Conservation (phyloP, 92 coral and sea anemone species). For the Galaxea fascicularis region DNA sequence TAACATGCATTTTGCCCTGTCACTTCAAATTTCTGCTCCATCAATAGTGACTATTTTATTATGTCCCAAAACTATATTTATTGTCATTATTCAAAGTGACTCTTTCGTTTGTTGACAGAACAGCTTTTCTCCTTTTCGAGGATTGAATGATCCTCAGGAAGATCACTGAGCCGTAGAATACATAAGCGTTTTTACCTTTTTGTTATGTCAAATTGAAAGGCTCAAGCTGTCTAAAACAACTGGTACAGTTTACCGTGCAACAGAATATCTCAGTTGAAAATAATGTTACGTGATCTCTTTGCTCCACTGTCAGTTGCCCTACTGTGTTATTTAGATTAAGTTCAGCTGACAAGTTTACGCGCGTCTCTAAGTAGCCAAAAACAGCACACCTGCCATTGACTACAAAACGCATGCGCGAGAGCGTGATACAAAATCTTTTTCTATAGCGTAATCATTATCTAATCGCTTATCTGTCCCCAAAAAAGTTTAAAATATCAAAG, state of each 20-base stretch:
- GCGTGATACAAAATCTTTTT: background rate
- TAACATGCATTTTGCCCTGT: constrained; percentile 2
- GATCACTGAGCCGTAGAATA: too few species aligned
- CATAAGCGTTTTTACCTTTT: background rate
- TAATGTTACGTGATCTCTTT: background rate
- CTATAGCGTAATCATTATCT: background rate
- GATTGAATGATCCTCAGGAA: background rate
- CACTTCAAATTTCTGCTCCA: background rate
- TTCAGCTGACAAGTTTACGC: background rate
- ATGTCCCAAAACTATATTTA: background rate
- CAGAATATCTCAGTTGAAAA: background rate
- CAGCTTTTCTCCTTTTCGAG: background rate
- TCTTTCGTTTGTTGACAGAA: background rate
- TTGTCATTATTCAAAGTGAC: background rate
- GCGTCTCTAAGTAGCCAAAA: constrained; percentile 41
- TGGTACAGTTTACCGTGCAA: background rate
- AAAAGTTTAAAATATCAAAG: background rate
- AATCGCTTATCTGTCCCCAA: background rate
- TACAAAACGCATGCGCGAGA: constrained; percentile 18
- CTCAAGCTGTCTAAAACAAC: too few species aligned
- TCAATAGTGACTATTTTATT: background rate
- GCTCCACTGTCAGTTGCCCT: background rate
- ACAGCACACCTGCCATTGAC: constrained; percentile 20
- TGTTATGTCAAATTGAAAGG: too few species aligned
- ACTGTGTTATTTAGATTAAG: background rate